A percentile compares a stretch with the other conserved stretches of the same genome.
Conservation (phyloP, 2,113 vertebrate species). For the Agelaius tricolor region DNA sequence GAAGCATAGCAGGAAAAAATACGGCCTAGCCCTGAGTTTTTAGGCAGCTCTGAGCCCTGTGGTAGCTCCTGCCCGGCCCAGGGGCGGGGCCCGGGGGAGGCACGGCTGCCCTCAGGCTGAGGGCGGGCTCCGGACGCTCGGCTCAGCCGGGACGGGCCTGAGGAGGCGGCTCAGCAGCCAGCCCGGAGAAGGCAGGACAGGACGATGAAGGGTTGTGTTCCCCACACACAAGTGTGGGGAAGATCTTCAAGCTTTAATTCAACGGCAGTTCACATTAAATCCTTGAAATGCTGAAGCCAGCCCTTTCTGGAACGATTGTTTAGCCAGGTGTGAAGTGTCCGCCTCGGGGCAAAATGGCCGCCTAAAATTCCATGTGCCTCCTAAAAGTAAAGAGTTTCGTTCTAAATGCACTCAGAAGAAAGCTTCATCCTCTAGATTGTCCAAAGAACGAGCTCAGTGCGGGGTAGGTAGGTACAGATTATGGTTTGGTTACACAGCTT, state of each 20-base stretch:
- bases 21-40: rapidly evolving
- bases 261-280: rapidly evolving
- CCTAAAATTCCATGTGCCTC: background rate
- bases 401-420: background rate
- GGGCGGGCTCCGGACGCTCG: rapidly evolving
- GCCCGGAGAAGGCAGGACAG: background rate
- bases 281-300: background rate
- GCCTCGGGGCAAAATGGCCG: background rate
- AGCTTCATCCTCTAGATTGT: background rate
- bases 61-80: rapidly evolving
- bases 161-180: background rate
- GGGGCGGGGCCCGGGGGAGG: background rate
- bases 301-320: background rate
- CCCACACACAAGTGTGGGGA: background rate
- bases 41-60: rapidly evolving
- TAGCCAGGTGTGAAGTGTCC: background rate
- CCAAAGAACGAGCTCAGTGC: rapidly evolving
- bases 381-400: background rate
- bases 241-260: background rate
- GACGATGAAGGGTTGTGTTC: rapidly evolving
- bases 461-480: rapidly evolving
- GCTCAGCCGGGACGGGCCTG: rapidly evolving
- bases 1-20: background rate
- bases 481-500: background rate
- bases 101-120: rapidly evolving